Percentiles rank a stretch among this genome's conserved stretches.
Evolutionary conservation across 2,888 invertebrate genomes (phyloP).

Genomic region (Caenorhabditis sp.): DNA sequence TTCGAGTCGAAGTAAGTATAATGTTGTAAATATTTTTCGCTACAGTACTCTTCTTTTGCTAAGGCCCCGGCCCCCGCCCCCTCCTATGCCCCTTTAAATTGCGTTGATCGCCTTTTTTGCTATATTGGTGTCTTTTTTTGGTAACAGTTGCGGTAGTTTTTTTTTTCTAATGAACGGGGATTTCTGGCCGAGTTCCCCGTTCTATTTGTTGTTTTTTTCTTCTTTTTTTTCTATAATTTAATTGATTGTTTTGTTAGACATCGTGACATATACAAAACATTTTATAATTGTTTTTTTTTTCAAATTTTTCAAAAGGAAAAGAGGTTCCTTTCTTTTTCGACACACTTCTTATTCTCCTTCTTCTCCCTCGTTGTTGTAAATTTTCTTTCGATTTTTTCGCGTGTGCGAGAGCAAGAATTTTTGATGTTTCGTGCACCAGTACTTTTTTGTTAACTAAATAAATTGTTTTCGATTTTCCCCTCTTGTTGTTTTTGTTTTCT

Average conservation of each 20-base stretch:
- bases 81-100: background rate
- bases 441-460: constrained; percentile 16
- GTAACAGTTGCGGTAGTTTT: background rate
- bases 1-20: background rate
- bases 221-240: constrained; percentile 8
- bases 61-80: background rate
- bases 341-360: background rate
- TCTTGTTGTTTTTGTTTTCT: no score
- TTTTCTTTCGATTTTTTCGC: constrained; percentile 7
- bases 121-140: constrained; percentile 4
- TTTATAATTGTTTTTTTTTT: constrained; percentile 13
- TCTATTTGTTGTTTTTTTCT: constrained; percentile 15
- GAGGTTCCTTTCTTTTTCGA: background rate
- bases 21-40: background rate
- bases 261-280: background rate
- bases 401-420: background rate
- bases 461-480: constrained; percentile 9
- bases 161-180: background rate
- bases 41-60: background rate
- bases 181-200: background rate
- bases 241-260: background rate
- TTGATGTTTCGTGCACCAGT: constrained; percentile 7
- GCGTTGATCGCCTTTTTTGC: constrained; percentile 19
- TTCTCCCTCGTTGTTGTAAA: constrained; percentile 1
- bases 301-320: constrained; percentile 3